These are phyloP conservation scores for Solenopsis invicta DNA, from an alignment of 1,140 invertebrate genomes.

Conservation along the genomic window DNA sequence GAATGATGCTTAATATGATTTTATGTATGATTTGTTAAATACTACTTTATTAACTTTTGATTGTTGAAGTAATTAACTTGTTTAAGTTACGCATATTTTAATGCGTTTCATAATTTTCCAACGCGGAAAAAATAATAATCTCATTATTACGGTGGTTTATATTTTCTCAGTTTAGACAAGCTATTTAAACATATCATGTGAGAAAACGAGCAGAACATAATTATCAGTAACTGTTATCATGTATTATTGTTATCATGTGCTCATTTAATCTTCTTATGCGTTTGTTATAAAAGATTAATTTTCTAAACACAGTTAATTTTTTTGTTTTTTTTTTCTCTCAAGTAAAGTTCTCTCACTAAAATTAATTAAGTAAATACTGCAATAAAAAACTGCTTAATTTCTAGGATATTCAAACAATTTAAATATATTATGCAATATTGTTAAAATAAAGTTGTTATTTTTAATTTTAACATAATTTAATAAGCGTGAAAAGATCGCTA, in stretches of 20 bases:
- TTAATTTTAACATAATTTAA: neutral
- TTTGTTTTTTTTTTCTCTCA: neutral
- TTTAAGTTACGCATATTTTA: neutral
- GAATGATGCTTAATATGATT: neutral
- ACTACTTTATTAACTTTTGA: neutral
- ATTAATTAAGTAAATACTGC: neutral
- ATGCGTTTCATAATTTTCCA: neutral
- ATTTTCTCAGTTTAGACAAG: conserved; percentile 2
- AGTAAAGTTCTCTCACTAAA: too few species aligned
- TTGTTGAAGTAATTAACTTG: neutral
- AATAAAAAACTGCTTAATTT: neutral
- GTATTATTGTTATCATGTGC: neutral
- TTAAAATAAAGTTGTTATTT: neutral
- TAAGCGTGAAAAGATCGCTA: neutral
- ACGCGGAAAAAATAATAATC: neutral
- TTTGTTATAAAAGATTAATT: conserved; percentile 18
- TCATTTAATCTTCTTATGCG: neutral
- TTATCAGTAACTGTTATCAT: too few species aligned
- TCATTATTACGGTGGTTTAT: neutral
- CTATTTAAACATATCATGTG: neutral
- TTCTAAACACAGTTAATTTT: neutral
- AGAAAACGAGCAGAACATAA: neutral
- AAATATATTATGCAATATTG: neutral
- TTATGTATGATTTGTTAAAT: neutral
- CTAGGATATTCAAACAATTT: neutral